phyloP scores from a whole-genome alignment of 2,888 invertebrate genomes.

The Caenorhabditis imperialis region DNA sequence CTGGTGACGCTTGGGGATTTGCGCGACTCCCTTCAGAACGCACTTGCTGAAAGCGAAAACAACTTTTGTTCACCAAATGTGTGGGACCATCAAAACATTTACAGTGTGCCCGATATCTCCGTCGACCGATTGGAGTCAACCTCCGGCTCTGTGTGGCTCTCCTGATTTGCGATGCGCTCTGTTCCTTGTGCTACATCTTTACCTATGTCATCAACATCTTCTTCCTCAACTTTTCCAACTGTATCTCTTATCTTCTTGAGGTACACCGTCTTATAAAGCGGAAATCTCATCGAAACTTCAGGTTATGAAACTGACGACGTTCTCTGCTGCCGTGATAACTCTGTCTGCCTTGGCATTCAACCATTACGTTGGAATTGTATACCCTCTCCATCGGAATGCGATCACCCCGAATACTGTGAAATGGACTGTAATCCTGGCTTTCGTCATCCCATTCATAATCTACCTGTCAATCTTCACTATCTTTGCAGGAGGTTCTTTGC shows the following conservation, averaged over 20 bases:
- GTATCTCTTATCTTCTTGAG: constrained; percentile 71
- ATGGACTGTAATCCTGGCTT: constrained; percentile 64
- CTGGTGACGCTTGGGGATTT: not conserved
- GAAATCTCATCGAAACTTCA: too few species aligned
- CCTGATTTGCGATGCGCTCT: constrained; percentile 71
- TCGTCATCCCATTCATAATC: constrained; percentile 64
- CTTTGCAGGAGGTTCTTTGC: constrained; percentile 65
- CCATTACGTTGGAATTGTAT: constrained; percentile 84
- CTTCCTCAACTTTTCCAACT: constrained; percentile 69
- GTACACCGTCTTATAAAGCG: constrained; percentile 45
- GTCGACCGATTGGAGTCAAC: constrained; percentile 73
- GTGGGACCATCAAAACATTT: constrained; percentile 23
- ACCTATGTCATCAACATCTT: constrained; percentile 72
- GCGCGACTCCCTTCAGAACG: not conserved
- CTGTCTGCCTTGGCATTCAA: constrained; percentile 83
- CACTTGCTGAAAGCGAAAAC: constrained; percentile 5
- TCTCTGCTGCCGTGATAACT: constrained; percentile 83
- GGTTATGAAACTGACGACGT: constrained; percentile 72
- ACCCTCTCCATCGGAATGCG: constrained; percentile 80
- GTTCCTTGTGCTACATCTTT: constrained; percentile 73
- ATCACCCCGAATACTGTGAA: constrained; percentile 55
- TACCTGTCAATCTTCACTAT: constrained; percentile 67
- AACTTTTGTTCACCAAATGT: not conserved
- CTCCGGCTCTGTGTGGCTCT: constrained; percentile 72
- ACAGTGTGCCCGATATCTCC: constrained; percentile 72